Conservation (phyloP, 35 echinoderm and acorn worm genomes). For the Strongylocentrotus purpuratus region DNA sequence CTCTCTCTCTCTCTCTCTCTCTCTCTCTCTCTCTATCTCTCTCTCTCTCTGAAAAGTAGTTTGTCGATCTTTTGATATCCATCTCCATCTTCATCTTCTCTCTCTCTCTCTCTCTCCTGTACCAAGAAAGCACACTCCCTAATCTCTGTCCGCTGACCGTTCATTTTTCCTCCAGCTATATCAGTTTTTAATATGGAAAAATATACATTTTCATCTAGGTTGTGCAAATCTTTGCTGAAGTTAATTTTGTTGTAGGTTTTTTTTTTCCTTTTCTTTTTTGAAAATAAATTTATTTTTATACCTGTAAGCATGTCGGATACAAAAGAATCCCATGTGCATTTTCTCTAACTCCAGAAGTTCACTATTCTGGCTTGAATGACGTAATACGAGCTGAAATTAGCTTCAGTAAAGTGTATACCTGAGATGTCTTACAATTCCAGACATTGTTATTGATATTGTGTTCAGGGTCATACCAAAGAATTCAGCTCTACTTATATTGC, state of each 20-base stretch:
- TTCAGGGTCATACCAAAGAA: neutral
- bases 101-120: neutral
- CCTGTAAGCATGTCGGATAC: neutral
- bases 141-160: neutral
- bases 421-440: neutral
- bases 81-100: neutral
- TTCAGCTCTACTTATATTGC: neutral
- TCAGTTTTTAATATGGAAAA: neutral
- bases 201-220: neutral
- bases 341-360: neutral
- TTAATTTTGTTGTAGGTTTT: neutral
- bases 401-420: neutral
- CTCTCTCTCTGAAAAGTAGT: neutral
- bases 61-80: no score
- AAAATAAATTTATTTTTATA: neutral
- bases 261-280: neutral
- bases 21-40: neutral
- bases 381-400: neutral
- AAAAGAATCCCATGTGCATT: neutral
- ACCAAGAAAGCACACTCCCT: neutral
- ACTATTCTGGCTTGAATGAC: neutral
- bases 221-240: neutral
- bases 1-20: neutral
- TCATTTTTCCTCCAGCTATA: neutral
- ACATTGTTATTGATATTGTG: neutral